phyloP scores from a whole-genome alignment of 2,113 vertebrate genomes.

The Amblyornis subalaris region DNA sequence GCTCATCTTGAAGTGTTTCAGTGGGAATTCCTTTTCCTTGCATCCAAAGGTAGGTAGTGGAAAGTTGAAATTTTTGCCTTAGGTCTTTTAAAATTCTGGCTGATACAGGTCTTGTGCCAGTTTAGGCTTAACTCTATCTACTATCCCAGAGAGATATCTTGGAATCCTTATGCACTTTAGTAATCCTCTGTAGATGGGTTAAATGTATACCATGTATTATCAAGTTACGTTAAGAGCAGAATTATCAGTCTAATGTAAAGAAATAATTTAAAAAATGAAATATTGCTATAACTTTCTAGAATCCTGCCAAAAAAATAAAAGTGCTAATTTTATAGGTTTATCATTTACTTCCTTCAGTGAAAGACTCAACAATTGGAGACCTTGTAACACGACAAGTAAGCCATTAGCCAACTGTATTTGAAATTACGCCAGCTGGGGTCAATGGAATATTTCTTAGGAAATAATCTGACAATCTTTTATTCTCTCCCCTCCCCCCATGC shows the following conservation, averaged over 20 bases:
- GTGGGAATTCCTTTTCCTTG: background rate
- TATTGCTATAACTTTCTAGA: background rate
- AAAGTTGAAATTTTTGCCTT: background rate
- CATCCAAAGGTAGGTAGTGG: background rate
- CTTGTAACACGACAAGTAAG: background rate
- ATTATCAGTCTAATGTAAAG: background rate
- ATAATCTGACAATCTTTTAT: background rate
- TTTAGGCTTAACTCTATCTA: background rate
- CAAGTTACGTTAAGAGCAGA: background rate
- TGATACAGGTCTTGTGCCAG: background rate
- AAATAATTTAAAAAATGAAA: background rate
- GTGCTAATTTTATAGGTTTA: background rate
- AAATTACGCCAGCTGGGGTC: background rate
- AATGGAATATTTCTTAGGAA: background rate
- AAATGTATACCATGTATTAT: background rate
- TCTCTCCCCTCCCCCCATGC: background rate
- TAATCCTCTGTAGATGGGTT: background rate
- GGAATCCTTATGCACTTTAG: background rate
- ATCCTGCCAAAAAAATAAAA: background rate
- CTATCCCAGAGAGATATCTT: background rate
- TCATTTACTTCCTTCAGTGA: background rate
- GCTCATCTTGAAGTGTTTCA: background rate
- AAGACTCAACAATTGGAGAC: background rate
- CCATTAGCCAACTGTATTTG: background rate
- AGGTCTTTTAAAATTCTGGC: background rate